Evolutionary conservation across 1,140 invertebrate genomes (phyloP), one percentile per base, ranked within the genome.

Genomic region (Chelonus insularis): DNA sequence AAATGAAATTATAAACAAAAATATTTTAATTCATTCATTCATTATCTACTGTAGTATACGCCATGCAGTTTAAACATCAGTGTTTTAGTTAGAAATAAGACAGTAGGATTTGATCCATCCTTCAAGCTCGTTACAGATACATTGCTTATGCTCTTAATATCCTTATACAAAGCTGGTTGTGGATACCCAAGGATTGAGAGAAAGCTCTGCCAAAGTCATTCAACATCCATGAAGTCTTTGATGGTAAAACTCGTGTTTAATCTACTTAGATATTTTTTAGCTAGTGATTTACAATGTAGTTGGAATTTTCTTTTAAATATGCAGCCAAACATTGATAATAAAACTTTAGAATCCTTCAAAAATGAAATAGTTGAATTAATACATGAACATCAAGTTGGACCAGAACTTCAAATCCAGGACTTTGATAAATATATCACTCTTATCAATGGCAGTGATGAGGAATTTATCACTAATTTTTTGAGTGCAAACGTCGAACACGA

Each of bases 371-470:
- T 76, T 7, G 72, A 83, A 18, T 76, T 92, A 59, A 81, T 93
- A 2, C 84, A 88, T 62, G 86, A 90, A 60, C 86, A 92, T 70
- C 83, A 86, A 66, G 88, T 88, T 61, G 87, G 86, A 1, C 87
- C 90, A 1, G 88, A 91, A 70, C 67, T 87, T 9, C 81, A 88
- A 43, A 74, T 92, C 34, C 85, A 88, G 72, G 89, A 92, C 73
- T 93, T 93, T 23, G 91, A 94, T 73, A 87, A 90, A 65, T 95
- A 94, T 70, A 84, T 90, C 39, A 87, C 86, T 72, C 80, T 96
- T 0, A 89, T 96, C 32, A 91, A 91, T 70, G 89, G 89, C 60
- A 84, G 89, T 63, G 90, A 89, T 60, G 83, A 86, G 25, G 79
- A 84, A 32, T 81, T 86, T 65, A 84, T 95, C 0, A 81, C 86